Base-by-base conservation (phyloP, 2,113 vertebrate species). In the Xenopus laevis region DNA sequence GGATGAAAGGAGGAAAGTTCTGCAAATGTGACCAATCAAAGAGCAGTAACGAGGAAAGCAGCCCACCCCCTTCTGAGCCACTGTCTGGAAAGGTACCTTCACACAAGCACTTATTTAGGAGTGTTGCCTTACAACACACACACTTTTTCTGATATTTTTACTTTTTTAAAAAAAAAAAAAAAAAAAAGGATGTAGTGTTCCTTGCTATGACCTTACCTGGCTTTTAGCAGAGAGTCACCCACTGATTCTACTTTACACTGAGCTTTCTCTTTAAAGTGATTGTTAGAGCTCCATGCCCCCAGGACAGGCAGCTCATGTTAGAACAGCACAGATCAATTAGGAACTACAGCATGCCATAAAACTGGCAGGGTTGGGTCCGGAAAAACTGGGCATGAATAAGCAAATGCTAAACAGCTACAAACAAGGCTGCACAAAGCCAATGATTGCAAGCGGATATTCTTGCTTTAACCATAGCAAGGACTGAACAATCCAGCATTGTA, bases 1-100 rank as follows among this genome's bases (percentile, higher is more conserved):
- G 82, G 81, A 81, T 84, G 85, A 86, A 73, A 85, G 79, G 82
- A 79, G 78, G 84, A 89, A 91, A 89, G 79, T 86, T 86, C 80
- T 83, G 79, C 5, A 65, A 80, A 71, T 79, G 67, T 81, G 86
- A 79, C 90, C 87, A 91, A 91, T 90, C 83, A 79, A 80, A 65
- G 59, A 71, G 71, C 75, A 53, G 81, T 68, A 68, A 65, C 44
- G 81, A 70, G 77, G 45, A 79, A 79, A 61, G 58, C 68, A 80
- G 79, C 80, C 85, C 89, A 67, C 85, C 89, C 85, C 84, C 80
- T 83, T 71, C 15, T 50, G 30, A 80, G 80, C 12, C 13, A 61
- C 79, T 27, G 74, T 64, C 78, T 83, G 81, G 77, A 70, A 83
- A 53, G 83, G 79, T 79, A 83, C 80, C 79, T 86, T 76, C 64